phyloP scores from a whole-genome alignment of 2,888 invertebrate species.

The Punctoribates punctum region DNA sequence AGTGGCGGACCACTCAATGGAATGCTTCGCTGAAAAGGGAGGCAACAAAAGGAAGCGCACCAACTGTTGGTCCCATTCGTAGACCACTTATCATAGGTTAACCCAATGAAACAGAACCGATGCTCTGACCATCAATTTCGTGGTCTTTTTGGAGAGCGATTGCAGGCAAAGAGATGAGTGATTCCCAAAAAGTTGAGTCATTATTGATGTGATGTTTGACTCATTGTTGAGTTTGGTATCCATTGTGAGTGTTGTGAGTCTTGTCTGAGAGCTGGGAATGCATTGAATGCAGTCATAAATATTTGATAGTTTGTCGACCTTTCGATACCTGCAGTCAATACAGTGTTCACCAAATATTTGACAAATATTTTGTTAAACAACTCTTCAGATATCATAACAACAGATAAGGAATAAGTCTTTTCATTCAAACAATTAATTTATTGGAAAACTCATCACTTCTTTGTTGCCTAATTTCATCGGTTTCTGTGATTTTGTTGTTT shows the following conservation, averaged over 20 bases:
- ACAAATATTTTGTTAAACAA: no score
- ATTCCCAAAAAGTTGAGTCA: not conserved
- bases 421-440: no score
- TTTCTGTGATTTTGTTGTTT: not conserved
- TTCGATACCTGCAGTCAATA: not conserved
- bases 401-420: no score
- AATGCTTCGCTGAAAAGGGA: slow-evolving; percentile 10
- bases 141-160: not conserved
- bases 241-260: not conserved
- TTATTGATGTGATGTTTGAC: not conserved
- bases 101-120: not conserved
- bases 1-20: not conserved
- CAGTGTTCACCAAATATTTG: no score
- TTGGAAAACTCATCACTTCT: no score
- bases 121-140: not conserved
- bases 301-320: slow-evolving; percentile 26
- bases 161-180: no score
- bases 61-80: not conserved
- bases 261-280: not conserved
- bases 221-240: not conserved
- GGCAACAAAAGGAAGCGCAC: not conserved
- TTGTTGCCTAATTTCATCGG: not conserved
- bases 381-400: no score
- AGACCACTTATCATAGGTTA: not conserved
- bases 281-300: slow-evolving; percentile 6